These are phyloP conservation scores for Lophotriccus pileatus DNA, from an alignment of 2,797 vertebrate species.

Conservation along the genomic window DNA sequence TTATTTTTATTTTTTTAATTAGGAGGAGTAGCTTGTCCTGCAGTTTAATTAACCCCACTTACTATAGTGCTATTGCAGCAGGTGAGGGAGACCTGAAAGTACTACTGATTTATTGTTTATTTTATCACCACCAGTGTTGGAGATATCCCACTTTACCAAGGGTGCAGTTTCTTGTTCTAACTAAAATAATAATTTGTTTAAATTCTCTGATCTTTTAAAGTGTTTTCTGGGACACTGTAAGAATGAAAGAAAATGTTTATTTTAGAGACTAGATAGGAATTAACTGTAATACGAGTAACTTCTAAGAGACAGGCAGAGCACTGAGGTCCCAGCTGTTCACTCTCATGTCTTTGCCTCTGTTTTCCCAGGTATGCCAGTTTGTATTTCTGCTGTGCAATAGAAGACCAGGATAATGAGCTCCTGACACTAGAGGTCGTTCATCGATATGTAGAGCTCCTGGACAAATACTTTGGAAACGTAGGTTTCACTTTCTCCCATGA, in stretches of 20 bases:
- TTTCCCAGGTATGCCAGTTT: constrained; percentile 89
- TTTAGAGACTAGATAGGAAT: not conserved
- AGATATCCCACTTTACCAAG: not conserved
- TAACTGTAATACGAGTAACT: not conserved
- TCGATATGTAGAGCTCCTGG: constrained; percentile 91
- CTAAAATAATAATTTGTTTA: not conserved
- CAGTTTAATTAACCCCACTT: not conserved
- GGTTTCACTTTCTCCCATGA: constrained; percentile 49
- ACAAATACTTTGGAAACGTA: constrained; percentile 96
- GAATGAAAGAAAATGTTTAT: not conserved
- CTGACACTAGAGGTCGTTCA: constrained; percentile 91
- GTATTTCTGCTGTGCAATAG: constrained; percentile 91
- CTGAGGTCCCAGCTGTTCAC: not conserved
- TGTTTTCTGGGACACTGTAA: not conserved
- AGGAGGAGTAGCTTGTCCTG: not conserved
- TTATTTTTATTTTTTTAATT: not conserved
- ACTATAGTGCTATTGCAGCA: not conserved
- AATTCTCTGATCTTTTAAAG: not conserved
- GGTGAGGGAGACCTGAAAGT: not conserved
- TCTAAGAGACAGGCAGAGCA: not conserved
- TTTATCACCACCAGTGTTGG: not conserved
- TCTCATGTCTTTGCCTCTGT: not conserved
- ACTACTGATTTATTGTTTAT: not conserved
- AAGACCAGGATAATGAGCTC: constrained; percentile 90
- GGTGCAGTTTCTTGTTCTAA: not conserved